A percentile compares a stretch with the other conserved stretches of the same genome.
Conservation (phyloP, 2,113 vertebrate species). For the Chunga burmeisteri region DNA sequence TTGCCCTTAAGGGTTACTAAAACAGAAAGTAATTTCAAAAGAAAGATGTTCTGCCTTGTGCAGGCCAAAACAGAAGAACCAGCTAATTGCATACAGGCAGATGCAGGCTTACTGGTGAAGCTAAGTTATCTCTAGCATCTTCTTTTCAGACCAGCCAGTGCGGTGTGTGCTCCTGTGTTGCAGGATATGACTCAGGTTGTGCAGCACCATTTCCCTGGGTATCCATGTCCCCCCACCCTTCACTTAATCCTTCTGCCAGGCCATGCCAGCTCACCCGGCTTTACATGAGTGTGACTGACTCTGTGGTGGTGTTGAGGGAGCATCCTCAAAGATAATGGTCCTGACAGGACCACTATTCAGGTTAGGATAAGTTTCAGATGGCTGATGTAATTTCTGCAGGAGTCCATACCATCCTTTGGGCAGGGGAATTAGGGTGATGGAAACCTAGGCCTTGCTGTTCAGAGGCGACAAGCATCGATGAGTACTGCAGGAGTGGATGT, state of each 20-base stretch:
- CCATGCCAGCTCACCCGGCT: background rate
- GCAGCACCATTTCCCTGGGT: background rate
- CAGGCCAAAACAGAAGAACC: background rate
- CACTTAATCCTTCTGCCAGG: background rate
- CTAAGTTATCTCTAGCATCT: background rate
- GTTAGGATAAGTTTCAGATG: background rate
- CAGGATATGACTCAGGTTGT: background rate
- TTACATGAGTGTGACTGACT: background rate
- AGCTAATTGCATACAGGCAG: background rate
- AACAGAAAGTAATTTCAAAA: background rate
- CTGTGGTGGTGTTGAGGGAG: background rate
- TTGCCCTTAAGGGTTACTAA: background rate
- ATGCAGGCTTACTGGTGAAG: background rate
- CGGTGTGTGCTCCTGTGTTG: background rate
- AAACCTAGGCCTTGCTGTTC: background rate
- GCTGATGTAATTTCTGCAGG: background rate
- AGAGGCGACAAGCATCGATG: background rate
- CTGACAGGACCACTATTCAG: background rate
- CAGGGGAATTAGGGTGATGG: background rate
- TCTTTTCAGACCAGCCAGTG: background rate
- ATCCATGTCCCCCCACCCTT: accelerated
- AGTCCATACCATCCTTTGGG: background rate
- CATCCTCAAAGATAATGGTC: background rate
- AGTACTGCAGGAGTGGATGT: background rate
- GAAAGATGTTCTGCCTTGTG: background rate